Conservation (phyloP, 2,113 vertebrate genomes). For the Ranitomeya variabilis region DNA sequence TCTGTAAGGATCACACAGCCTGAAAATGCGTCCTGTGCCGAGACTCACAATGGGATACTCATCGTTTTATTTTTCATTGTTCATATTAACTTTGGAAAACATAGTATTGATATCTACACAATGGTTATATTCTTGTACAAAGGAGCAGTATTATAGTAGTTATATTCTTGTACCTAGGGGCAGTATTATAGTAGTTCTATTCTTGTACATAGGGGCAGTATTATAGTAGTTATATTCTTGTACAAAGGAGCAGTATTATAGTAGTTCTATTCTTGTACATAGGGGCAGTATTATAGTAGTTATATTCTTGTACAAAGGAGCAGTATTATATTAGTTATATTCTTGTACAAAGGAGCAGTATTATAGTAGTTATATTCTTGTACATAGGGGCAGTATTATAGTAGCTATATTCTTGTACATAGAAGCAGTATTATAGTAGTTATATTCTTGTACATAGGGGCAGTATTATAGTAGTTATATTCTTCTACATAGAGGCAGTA, state of each 20-base stretch:
- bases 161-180: background rate
- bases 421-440: background rate
- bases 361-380: too few species aligned
- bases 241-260: too few species aligned
- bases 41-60: background rate
- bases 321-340: background rate
- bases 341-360: background rate
- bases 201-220: background rate
- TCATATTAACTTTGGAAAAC: background rate
- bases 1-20: background rate
- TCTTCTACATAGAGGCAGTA: background rate
- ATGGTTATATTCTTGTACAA: background rate
- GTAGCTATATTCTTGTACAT: background rate
- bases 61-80: background rate
- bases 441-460: background rate
- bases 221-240: background rate
- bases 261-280: too few species aligned
- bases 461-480: too few species aligned
- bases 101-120: background rate
- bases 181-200: slow-evolving; percentile 6
- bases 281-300: background rate
- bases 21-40: background rate
- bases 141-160: background rate
- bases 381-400: background rate
- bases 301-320: background rate